These are phyloP conservation scores for Rhingia campestris DNA, from an alignment of 2,888 invertebrate species.

Conservation along the genomic window DNA sequence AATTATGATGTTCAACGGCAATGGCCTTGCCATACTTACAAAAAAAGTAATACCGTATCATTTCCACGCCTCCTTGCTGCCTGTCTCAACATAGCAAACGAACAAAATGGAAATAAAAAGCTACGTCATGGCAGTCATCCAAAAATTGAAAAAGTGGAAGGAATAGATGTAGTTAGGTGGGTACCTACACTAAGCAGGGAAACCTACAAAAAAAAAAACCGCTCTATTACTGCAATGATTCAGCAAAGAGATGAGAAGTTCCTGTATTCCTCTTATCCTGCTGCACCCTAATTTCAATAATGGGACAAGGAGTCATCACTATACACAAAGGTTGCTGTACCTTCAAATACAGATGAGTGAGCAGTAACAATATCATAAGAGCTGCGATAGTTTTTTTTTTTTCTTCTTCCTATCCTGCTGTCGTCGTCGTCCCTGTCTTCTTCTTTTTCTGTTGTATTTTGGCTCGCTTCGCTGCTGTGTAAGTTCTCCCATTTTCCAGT, in stretches of 20 bases:
- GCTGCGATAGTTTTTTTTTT: constrained; percentile 59
- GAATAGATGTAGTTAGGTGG: neutral
- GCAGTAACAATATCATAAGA: constrained; percentile 65
- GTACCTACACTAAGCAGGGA: too few species aligned
- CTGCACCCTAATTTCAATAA: constrained; percentile 74
- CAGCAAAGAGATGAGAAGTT: constrained; percentile 69
- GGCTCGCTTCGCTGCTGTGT: neutral
- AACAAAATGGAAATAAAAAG: constrained; percentile 36
- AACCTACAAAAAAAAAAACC: neutral
- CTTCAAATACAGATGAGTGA: constrained; percentile 50
- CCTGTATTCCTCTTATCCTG: constrained; percentile 46
- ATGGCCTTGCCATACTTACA: constrained; percentile 36
- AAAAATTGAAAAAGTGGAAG: constrained; percentile 51
- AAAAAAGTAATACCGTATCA: constrained; percentile 14
- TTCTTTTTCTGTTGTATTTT: too few species aligned
- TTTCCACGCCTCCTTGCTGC: constrained; percentile 45
- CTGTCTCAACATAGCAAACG: neutral
- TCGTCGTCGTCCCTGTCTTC: neutral
- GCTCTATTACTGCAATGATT: constrained; percentile 74
- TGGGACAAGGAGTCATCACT: constrained; percentile 67
- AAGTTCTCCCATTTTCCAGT: constrained; percentile 44
- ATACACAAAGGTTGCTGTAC: constrained; percentile 64
- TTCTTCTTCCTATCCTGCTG: neutral
- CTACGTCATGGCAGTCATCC: constrained; percentile 72
- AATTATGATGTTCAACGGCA: constrained; percentile 69